Conservation (phyloP, 2,888 invertebrate genomes). For the Endomychus coccineus region DNA sequence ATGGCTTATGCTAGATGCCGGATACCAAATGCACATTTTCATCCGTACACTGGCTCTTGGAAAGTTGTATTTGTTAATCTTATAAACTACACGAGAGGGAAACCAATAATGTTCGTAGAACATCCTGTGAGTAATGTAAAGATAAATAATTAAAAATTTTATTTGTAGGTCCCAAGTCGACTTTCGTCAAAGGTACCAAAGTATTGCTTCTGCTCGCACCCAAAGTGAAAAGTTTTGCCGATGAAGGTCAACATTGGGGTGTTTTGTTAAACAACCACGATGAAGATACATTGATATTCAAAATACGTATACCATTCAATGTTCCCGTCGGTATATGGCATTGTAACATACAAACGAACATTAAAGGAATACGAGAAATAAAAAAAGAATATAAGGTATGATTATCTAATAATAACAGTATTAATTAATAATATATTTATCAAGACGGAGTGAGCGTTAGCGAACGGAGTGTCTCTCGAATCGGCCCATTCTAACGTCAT, state of each 20-base stretch:
- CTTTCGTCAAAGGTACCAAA: conserved; percentile 58
- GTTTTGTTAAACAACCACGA: conserved; percentile 48
- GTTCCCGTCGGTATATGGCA: conserved; percentile 65
- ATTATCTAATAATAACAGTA: conserved; percentile 34
- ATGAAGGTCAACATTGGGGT: conserved; percentile 56
- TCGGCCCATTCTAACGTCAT: too few relatives aligned
- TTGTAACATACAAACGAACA: conserved; percentile 55
- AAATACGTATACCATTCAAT: conserved; percentile 58
- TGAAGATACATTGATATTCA: conserved; percentile 52
- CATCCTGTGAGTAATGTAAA: too few relatives aligned
- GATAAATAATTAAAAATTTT: too few relatives aligned
- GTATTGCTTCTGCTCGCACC: conserved; percentile 51
- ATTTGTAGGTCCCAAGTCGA: conserved; percentile 53
- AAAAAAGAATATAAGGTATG: not conserved
- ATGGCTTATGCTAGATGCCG: too few relatives aligned
- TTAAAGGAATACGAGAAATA: conserved; percentile 46
- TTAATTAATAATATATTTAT: too few relatives aligned
- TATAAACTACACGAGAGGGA: too few relatives aligned
- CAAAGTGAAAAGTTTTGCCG: conserved; percentile 41
- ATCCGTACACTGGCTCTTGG: too few relatives aligned
- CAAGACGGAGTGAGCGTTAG: too few relatives aligned
- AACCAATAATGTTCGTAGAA: too few relatives aligned
- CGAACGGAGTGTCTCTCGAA: too few relatives aligned
- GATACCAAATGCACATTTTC: too few relatives aligned
- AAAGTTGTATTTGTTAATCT: too few relatives aligned